A percentile compares a stretch with the other conserved stretches of the same genome.
These are phyloP conservation scores for Poecile atricapillus DNA, from an alignment of 2,113 vertebrate genomes.

Conservation along the genomic window DNA sequence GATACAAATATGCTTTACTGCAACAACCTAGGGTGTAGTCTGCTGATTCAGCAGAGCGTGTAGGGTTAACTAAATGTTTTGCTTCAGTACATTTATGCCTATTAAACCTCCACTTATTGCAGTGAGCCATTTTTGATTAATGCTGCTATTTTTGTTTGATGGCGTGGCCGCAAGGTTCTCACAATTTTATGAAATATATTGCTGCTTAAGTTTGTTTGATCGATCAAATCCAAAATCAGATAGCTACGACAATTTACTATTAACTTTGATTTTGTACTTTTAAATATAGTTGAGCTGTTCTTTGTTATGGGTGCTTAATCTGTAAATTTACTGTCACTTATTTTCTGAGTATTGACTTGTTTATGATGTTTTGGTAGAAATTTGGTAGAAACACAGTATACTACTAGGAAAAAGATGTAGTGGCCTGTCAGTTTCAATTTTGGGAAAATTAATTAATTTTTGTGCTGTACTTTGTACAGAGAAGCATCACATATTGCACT, in stretches of 20 bases:
- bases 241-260: conserved; percentile 56
- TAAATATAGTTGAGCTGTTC: not conserved
- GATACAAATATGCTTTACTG: not conserved
- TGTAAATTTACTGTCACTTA: not conserved
- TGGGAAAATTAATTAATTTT: not conserved
- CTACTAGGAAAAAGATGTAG: not conserved
- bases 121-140: conserved; percentile 78
- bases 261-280: conserved; percentile 45
- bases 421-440: not conserved
- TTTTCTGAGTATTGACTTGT: not conserved
- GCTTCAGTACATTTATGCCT: conserved; percentile 71
- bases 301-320: not conserved
- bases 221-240: conserved; percentile 67
- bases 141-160: conserved; percentile 73
- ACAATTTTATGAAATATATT: conserved; percentile 69
- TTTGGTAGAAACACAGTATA: not conserved
- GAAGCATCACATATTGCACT: not conserved
- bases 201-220: conserved; percentile 72
- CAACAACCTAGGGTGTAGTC: not conserved
- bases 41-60: conserved; percentile 57
- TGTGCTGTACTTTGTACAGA: not conserved
- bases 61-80: conserved; percentile 66
- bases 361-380: not conserved
- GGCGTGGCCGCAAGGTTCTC: conserved; percentile 64
- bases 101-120: conserved; percentile 76